Evolutionary conservation across 2,888 invertebrate genomes (phyloP), one percentile per base, ranked within the genome.

Genomic region (Aethes cnicana): DNA sequence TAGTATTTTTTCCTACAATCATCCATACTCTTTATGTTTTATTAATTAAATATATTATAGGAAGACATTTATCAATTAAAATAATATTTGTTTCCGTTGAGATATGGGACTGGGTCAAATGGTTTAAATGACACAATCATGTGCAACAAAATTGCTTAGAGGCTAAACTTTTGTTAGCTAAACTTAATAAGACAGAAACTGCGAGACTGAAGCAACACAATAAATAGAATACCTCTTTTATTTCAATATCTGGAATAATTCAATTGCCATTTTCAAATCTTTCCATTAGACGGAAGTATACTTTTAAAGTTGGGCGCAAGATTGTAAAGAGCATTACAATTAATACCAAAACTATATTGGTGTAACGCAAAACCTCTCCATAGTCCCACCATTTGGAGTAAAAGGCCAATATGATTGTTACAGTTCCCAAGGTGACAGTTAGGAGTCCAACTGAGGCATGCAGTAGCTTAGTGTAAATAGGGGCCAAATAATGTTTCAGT

Each of bases 271-370:
- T 83, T 46, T 82, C 81, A 56, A 90, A 62, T 60, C 87, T 76
- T 65, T 90, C 90, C 64, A 80, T 84, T 2, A 90, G 64, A 35
- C 90, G 77, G 57, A 88, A 86, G 63, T 86, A 90, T 52, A 90
- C 76, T 66, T 90, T 90, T 11, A 90, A 68, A 54, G 72, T 72
- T 6, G 90, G 90, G 35, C 89, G 72, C 54, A 89, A 57, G 55
- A 86, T 71, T 17, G 90, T 90, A 20, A 81, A 77, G 16, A 87
- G 53, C 76, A 83, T 76, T 21, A 87, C 67, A 9, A 75, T 55
- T 17, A 90, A 62, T 7, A 84, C 78, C 18, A 90, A 61, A 42
- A 71, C 46, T 33, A 89, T 62, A 65, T 72, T 68, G 2, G 74
- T 68, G 59, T 85, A 81, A 46, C 86, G 69, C 37, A 86, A 66